Evolutionary conservation across 2,797 vertebrate genomes (phyloP).

Genomic region (Carduelis carduelis): DNA sequence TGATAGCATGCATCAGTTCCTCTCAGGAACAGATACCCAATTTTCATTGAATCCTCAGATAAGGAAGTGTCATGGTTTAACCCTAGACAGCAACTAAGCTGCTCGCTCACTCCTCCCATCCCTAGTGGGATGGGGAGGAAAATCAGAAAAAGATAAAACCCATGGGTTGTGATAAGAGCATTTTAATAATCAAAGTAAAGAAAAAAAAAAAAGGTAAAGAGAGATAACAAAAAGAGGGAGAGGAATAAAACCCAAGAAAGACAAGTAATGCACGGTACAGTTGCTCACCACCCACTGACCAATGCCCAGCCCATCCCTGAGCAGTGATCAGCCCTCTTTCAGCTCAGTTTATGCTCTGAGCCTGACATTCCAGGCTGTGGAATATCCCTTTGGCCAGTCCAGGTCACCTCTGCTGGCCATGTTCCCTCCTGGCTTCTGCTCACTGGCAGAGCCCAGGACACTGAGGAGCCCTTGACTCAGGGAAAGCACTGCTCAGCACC

Average conservation of each 20-base stretch:
- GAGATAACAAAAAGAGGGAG: background rate
- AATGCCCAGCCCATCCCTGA: background rate
- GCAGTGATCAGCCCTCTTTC: background rate
- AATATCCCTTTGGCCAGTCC: background rate
- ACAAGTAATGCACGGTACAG: fast-evolving
- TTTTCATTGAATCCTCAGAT: background rate
- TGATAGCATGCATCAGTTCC: background rate
- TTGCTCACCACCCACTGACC: background rate
- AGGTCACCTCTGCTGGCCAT: background rate
- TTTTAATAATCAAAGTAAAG: background rate
- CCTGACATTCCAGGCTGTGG: background rate
- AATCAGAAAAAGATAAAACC: background rate
- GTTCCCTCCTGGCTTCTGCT: background rate
- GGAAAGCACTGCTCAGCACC: background rate
- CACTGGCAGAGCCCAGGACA: background rate
- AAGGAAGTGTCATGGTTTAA: background rate
- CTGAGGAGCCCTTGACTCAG: background rate
- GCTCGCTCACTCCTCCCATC: background rate
- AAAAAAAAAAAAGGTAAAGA: background rate
- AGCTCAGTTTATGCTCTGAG: background rate
- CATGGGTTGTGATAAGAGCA: background rate
- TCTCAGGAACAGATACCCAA: background rate
- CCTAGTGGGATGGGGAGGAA: background rate
- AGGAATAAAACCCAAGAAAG: background rate
- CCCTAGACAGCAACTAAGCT: background rate